These are phyloP conservation scores for Melanophora roralis DNA, from an alignment of 2,888 invertebrate genomes.

Conservation along the genomic window DNA sequence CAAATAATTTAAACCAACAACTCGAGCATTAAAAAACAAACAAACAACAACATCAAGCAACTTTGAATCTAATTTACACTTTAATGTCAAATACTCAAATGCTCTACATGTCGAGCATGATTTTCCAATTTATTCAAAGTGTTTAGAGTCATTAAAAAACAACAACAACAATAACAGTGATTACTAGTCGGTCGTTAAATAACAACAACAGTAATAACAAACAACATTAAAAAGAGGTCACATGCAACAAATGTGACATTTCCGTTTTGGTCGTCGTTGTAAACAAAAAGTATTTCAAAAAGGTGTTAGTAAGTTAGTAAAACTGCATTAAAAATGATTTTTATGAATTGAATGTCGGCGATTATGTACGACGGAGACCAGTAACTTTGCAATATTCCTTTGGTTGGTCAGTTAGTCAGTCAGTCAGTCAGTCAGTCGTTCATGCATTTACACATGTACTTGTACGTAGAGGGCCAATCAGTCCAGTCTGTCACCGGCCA, in stretches of 20 bases:
- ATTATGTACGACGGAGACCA: neutral
- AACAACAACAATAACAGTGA: constrained; percentile 19
- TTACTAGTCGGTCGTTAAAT: neutral
- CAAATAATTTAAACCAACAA: neutral
- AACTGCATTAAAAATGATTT: constrained; percentile 33
- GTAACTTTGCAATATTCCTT: neutral
- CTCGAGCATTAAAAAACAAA: neutral
- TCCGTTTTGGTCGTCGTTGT: constrained; percentile 21
- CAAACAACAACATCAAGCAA: constrained; percentile 19
- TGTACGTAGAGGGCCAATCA: neutral
- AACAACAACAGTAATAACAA: neutral
- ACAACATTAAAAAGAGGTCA: constrained; percentile 50
- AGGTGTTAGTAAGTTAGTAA: constrained; percentile 60
- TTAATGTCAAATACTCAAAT: constrained; percentile 44
- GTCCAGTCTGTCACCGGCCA: neutral
- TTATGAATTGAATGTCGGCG: constrained; percentile 13
- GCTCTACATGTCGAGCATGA: constrained; percentile 35
- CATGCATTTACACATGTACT: neutral
- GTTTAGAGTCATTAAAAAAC: constrained; percentile 35
- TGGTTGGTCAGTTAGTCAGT: neutral
- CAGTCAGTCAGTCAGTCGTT: constrained; percentile 9
- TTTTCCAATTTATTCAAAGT: constrained; percentile 35
- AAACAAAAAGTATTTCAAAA: neutral
- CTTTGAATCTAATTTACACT: constrained; percentile 47
- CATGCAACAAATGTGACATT: constrained; percentile 60